These are phyloP conservation scores for Leistus spinibarbis DNA, from an alignment of 2,888 invertebrate species.

Conservation along the genomic window DNA sequence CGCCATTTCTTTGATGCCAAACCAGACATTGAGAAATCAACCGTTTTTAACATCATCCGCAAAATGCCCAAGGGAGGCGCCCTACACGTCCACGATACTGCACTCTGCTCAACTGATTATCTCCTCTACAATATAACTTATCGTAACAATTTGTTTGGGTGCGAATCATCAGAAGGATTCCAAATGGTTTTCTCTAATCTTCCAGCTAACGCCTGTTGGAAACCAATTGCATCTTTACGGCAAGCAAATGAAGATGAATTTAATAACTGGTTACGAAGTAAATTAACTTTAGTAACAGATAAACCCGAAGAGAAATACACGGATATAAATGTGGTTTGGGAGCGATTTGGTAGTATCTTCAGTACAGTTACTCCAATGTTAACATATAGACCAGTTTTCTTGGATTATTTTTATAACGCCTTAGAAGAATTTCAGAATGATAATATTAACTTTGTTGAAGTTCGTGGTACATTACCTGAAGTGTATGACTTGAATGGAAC, in stretches of 20 bases:
- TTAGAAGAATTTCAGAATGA: conserved; percentile 66
- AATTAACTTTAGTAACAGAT: conserved; percentile 47
- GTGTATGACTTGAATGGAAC: conserved; percentile 65
- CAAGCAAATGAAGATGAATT: conserved; percentile 41
- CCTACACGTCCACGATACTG: conserved; percentile 72
- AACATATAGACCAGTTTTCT: conserved; percentile 62
- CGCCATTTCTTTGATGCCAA: conserved; percentile 67
- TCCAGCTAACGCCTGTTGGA: conserved; percentile 56
- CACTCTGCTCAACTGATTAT: conserved; percentile 66
- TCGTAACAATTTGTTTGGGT: conserved; percentile 64
- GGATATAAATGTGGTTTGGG: conserved; percentile 60
- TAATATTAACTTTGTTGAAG: conserved; percentile 67
- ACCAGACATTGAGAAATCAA: conserved; percentile 63
- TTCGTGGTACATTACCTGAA: conserved; percentile 62
- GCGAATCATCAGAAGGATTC: conserved; percentile 48
- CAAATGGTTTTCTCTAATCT: conserved; percentile 52
- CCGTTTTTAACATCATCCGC: conserved; percentile 69
- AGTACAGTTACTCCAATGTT: conserved; percentile 59
- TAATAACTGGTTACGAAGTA: conserved; percentile 42
- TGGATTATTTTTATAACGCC: conserved; percentile 61
- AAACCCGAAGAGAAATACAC: conserved; percentile 50
- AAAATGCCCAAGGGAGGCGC: conserved; percentile 76
- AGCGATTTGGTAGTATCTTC: conserved; percentile 61
- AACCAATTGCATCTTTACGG: conserved; percentile 58
- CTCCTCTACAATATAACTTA: conserved; percentile 67